Evolutionary conservation across 2,888 invertebrate species (phyloP).

Genomic region (Pecten maximus): DNA sequence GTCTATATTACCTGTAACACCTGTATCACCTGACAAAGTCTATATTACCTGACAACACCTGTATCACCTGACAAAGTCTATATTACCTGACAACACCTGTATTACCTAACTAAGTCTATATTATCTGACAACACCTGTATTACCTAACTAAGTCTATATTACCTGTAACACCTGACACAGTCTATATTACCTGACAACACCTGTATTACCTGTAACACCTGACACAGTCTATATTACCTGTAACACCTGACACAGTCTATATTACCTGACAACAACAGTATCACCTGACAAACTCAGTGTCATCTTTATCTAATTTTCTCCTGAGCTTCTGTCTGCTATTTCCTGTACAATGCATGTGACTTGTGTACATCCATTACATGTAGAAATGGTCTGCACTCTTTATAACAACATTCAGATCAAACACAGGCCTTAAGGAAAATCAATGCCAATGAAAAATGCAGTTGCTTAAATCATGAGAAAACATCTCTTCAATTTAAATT

Average conservation of each 20-base stretch:
- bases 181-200: neutral
- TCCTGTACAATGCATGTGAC: neutral
- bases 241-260: neutral
- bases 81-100: neutral
- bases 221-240: neutral
- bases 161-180: too few species aligned
- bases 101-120: neutral
- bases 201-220: neutral
- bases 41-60: neutral
- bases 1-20: neutral
- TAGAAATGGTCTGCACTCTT: neutral
- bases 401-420: conserved; percentile 1
- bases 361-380: conserved; percentile 10
- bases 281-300: neutral
- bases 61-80: neutral
- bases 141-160: neutral
- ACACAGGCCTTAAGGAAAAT: neutral
- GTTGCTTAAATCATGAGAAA: conserved; percentile 24
- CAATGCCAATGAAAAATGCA: conserved; percentile 18
- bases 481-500: neutral
- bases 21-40: neutral
- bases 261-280: neutral
- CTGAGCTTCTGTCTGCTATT: neutral
- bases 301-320: neutral
- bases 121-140: neutral